These are phyloP conservation scores for Cantharis rufa DNA, from an alignment of 2,888 invertebrate genomes.

Conservation along the genomic window DNA sequence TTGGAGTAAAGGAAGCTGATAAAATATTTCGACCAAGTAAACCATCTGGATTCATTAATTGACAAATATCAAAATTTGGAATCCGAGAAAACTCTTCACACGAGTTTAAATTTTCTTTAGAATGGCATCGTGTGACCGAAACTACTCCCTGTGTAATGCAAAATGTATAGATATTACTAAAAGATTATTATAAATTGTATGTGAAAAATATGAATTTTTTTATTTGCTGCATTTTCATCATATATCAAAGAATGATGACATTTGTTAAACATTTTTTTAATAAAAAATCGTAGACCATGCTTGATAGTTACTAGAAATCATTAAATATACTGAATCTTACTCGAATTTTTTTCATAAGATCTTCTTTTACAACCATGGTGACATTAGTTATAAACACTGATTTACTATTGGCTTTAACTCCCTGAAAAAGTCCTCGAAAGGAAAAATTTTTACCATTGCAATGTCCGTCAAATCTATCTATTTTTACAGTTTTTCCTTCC, in stretches of 20 bases:
- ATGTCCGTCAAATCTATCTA: background rate
- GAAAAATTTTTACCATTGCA: background rate
- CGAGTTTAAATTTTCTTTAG: constrained; percentile 4
- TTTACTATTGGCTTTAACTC: background rate
- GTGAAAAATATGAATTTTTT: no score
- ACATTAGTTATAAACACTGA: background rate
- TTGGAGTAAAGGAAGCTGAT: background rate
- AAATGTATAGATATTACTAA: no score
- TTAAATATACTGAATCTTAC: background rate
- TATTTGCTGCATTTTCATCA: no score
- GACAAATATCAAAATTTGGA: background rate
- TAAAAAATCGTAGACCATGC: no score
- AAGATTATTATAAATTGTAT: no score
- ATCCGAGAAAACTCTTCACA: background rate
- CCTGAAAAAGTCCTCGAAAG: background rate
- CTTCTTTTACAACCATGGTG: background rate
- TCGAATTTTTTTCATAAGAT: background rate
- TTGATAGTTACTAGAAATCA: no score
- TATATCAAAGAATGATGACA: no score
- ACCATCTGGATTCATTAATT: background rate
- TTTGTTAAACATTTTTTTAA: no score
- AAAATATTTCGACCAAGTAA: background rate
- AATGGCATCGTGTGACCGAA: background rate
- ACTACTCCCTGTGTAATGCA: background rate
- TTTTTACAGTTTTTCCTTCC: background rate